Evolutionary conservation across 1,140 invertebrate genomes (phyloP), one percentile per base, ranked within the genome.

Genomic region (Rhizoglyphus robini): DNA sequence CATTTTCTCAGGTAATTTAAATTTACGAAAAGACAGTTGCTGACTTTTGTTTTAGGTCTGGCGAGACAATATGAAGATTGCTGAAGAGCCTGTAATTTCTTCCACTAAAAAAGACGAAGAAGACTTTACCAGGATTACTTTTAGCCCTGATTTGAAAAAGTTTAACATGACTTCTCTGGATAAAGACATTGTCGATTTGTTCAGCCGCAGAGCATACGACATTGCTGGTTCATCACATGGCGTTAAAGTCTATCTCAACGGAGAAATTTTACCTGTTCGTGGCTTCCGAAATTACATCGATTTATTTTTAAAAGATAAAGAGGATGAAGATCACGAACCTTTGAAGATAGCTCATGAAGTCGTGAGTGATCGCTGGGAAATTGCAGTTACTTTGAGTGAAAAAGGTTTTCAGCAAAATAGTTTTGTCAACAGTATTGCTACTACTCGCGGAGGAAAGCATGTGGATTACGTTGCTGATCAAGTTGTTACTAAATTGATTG

Each of bases 391-490:
- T 31, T 74, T 88, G 1, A 98, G 94, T 51, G 79, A 80, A 31
- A 87, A 90, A 67, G 83, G 83, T 68, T 99, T 97, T 75, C 92
- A 97, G 75, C 96, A 99, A 80, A 88, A 98, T 70, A 99, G 95
- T 30, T 99, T 99, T 79, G 96, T 99, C 4, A 99, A 99, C 77
- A 97, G 92, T 69, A 99, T 99, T 73, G 94, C 96, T n/a, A 99
- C 96, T 0, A 94, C 89, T 11, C 99, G 98, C 83, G 96, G 96
- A 70, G 96, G 96, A 15, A 83, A 93, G 57, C 96, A 99, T 77
- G 90, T 99, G 23, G 96, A 99, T 75, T 86, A 97, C 74, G 84
- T 99, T 2, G 80, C 86, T 1, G 96, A 99, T 73, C 82, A 86
- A 73, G 82, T 99, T 62, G 76, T 81, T 0, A 89, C 90, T 71